Base-by-base conservation (phyloP, 2,113 vertebrate genomes). In the Myanophis thanlyinensis region DNA sequence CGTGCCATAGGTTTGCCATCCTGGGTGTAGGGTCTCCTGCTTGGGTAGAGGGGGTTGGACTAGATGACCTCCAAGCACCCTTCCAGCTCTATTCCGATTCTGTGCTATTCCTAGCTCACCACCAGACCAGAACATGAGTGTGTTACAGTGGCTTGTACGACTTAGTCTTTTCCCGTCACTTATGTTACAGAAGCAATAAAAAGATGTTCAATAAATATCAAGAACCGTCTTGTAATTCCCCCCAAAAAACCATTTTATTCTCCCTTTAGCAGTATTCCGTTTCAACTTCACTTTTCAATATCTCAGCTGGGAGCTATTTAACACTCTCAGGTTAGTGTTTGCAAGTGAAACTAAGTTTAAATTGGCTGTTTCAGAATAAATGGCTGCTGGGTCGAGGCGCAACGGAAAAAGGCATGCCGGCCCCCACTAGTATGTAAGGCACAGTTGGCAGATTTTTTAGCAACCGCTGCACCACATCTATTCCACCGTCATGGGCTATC, bases 311-410 rank as follows among this genome's bases (percentile, higher is more conserved):
- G 73, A 95, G 52, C 53, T 93, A 54, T 18, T 95, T 2, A 93
- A 94, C n/a, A 94, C 67, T 95, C 93, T 90, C 84, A 93, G 89
- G 80, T 91, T 54, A 95, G n/a, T 92, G n/a, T 56, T 88, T 92
- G 15, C 0, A 13, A 27, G 80, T 88, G 91, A 87, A 84, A 8
- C 1, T 89, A 0, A 53, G 87, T 93, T 94, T 30, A 89, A 52
- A 53, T 9, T 86, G 90, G 85, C 51, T 92, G 73, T 2, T 22
- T 0, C 54, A 94, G 88, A 46, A 4, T 12, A 94, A 92, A 94
- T 4, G 40, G 30, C 84, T 93, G 18, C 10, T 93, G 15, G 5
- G 87, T 6, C 1, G 59, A 25, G 87, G 52, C 56, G 54, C 54
- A 88, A 23, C 48, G 88, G 87, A 35, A 47, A 87, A 92, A 90